A percentile compares a stretch with the other conserved stretches of the same genome.
Evolutionary conservation across 2,888 invertebrate species (phyloP).

Genomic region (Andrena bicolor): DNA sequence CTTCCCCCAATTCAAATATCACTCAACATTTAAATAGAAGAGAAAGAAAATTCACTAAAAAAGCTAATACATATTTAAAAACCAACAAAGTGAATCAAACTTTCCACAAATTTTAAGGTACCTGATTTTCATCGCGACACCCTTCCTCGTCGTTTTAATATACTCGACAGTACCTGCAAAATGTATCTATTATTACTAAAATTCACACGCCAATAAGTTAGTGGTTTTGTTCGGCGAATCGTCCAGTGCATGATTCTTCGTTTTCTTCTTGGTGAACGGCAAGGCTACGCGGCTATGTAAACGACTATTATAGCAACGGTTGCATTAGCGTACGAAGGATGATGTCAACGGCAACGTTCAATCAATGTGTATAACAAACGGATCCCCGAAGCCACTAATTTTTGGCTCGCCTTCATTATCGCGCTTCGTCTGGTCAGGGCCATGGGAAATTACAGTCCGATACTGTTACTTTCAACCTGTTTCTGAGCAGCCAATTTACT

Average conservation of each 20-base stretch:
- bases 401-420: slow-evolving; percentile 31
- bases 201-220: slow-evolving; percentile 11
- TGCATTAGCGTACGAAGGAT: slow-evolving; percentile 65
- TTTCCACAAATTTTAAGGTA: neutral
- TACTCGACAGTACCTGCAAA: neutral
- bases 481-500: neutral
- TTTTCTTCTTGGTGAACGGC: slow-evolving; percentile 55
- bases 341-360: slow-evolving; percentile 70
- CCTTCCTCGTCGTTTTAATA: neutral
- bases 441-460: slow-evolving; percentile 23
- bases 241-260: slow-evolving; percentile 33
- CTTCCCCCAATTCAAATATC: too few species aligned
- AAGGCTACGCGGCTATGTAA: slow-evolving; percentile 73
- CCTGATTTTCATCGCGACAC: neutral
- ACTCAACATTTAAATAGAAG: too few species aligned
- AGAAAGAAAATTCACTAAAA: too few species aligned
- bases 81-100: too few species aligned
- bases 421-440: slow-evolving; percentile 17
- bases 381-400: slow-evolving; percentile 40
- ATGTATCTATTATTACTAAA: slow-evolving; percentile 57
- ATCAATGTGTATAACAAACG: slow-evolving; percentile 51
- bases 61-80: too few species aligned
- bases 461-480: slow-evolving; percentile 14
- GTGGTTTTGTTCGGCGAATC: slow-evolving; percentile 30
- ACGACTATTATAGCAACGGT: slow-evolving; percentile 74